These are phyloP conservation scores for Mirza zaza DNA, from an alignment of 2,113 vertebrate genomes.

Conservation along the genomic window DNA sequence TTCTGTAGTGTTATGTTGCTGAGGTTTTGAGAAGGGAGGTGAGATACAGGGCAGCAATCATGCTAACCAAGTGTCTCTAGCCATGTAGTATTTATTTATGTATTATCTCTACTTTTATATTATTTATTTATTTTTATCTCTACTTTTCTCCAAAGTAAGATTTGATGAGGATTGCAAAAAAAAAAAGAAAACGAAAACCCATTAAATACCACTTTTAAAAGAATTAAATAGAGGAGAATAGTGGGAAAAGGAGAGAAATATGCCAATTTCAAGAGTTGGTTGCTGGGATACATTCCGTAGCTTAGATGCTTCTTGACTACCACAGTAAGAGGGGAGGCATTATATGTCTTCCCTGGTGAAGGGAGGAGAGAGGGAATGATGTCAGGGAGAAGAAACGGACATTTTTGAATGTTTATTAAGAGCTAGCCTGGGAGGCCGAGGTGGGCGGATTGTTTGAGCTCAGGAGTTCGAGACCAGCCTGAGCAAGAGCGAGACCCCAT, in stretches of 20 bases:
- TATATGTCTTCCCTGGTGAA: neutral
- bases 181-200: neutral
- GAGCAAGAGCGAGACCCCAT: no score
- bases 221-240: neutral
- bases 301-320: neutral
- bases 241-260: neutral
- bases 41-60: neutral
- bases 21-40: neutral
- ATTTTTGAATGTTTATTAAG: neutral
- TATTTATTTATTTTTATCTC: neutral
- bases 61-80: neutral
- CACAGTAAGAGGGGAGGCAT: neutral
- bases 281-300: neutral
- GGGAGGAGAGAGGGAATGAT: neutral
- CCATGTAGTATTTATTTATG: neutral
- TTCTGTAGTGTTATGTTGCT: neutral
- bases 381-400: neutral
- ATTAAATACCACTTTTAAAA: neutral
- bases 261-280: neutral
- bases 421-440: no score
- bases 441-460: no score
- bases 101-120: neutral
- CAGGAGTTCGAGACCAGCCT: no score
- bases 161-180: neutral
- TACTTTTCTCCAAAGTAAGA: slow-evolving; percentile 29